A percentile compares a stretch with the other conserved stretches of the same genome.
phyloP scores from a whole-genome alignment of 1,140 invertebrate species.

The Polypedilum vanderplanki region DNA sequence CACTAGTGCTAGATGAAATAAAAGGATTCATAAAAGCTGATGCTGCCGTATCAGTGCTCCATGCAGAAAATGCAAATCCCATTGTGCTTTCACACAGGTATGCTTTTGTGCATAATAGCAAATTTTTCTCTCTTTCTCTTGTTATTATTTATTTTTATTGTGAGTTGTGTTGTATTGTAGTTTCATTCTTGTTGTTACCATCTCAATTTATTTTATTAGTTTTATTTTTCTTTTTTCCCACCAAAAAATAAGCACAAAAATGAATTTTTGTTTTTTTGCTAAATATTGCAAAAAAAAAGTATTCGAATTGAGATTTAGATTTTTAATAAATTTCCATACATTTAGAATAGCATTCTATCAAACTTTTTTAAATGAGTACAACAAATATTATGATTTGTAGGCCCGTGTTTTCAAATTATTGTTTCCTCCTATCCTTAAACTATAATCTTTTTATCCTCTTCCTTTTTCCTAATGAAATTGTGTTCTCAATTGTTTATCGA shows the following conservation, averaged over 20 bases:
- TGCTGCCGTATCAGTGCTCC: constrained; percentile 77
- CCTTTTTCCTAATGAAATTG: background rate
- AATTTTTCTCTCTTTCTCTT: background rate
- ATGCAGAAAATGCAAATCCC: constrained; percentile 70
- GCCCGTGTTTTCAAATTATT: constrained; percentile 27
- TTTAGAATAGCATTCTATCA: background rate
- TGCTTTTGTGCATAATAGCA: constrained; percentile 33
- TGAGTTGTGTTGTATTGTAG: background rate
- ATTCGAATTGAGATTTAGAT: background rate
- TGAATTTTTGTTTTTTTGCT: background rate
- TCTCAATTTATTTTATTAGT: background rate
- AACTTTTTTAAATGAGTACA: background rate
- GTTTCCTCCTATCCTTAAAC: background rate
- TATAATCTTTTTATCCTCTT: background rate
- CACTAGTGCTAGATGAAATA: constrained; percentile 87
- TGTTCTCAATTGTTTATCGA: constrained; percentile 13
- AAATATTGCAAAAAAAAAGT: background rate
- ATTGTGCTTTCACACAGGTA: constrained; percentile 76
- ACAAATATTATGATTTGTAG: constrained; percentile 20
- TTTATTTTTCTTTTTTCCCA: background rate
- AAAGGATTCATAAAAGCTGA: constrained; percentile 92
- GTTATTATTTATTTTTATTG: background rate
- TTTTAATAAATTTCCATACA: background rate
- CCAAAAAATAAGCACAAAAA: background rate
- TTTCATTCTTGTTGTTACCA: background rate